phyloP scores from a whole-genome alignment of 92 coral and sea anemone species.

The Galaxea fascicularis region DNA sequence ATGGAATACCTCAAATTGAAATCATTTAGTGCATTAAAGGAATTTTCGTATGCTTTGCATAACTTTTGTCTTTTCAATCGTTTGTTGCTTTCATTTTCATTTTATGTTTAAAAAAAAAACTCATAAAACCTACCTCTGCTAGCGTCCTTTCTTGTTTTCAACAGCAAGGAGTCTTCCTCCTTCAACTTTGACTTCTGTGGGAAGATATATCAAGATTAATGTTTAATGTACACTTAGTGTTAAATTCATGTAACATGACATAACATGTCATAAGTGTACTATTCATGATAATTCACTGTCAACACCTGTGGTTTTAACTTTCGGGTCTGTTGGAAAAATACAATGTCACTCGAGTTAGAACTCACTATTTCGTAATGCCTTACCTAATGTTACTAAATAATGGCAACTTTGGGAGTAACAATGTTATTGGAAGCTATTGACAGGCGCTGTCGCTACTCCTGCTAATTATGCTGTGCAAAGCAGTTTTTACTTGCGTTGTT shows the following conservation, averaged over 20 bases:
- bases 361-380: no score
- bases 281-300: background rate
- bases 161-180: slow-evolving; percentile 34
- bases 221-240: no score
- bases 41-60: background rate
- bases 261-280: no score
- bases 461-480: background rate
- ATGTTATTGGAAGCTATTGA: background rate
- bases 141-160: slow-evolving; percentile 27
- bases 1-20: slow-evolving; percentile 7
- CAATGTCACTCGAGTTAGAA: no score
- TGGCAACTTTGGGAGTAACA: background rate
- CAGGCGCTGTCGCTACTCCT: background rate
- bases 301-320: background rate
- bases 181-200: slow-evolving; percentile 48
- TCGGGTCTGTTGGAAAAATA: background rate
- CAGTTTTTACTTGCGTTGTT: no score
- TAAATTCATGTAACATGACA: no score
- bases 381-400: no score
- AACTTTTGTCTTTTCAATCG: background rate
- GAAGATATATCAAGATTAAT: background rate
- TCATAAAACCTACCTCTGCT: slow-evolving; percentile 1
- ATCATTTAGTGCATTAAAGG: background rate
- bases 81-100: background rate
- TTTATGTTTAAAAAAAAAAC: background rate